A percentile compares a stretch with the other conserved stretches of the same genome.
phyloP scores from a whole-genome alignment of 2,113 vertebrate genomes.

The Pipa parva region DNA sequence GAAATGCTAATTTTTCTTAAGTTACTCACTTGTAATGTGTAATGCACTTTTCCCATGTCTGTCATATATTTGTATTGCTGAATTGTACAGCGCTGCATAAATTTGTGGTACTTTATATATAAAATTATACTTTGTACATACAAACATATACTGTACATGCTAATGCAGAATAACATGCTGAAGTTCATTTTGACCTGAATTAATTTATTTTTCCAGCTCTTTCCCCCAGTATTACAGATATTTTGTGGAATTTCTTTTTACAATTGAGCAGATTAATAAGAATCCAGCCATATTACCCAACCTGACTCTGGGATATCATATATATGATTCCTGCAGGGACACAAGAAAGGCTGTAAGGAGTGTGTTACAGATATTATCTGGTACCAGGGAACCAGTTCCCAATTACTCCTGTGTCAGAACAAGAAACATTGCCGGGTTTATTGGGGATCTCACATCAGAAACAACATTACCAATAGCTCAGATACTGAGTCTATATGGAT shows the following conservation, averaged over 20 bases:
- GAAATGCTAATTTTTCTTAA: no score
- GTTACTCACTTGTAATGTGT: no score
- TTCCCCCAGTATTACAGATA: not conserved
- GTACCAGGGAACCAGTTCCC: not conserved
- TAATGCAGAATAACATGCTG: no score
- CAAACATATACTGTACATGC: no score
- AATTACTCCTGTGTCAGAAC: conserved; percentile 3
- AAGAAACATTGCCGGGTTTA: not conserved
- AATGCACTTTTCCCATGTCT: no score
- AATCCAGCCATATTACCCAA: conserved; percentile 5
- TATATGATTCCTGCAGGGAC: conserved; percentile 1
- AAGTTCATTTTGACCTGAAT: no score
- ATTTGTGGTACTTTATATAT: no score
- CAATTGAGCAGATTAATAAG: not conserved
- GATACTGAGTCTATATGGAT: conserved; percentile 7
- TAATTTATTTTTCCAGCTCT: no score
- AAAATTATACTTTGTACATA: no score
- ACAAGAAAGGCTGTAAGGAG: not conserved
- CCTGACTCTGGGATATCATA: conserved; percentile 5
- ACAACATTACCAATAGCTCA: conserved; percentile 1
- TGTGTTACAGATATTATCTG: conserved; percentile 15
- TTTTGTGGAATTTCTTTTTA: not conserved
- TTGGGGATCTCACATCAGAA: conserved; percentile 11
- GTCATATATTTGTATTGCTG: no score
- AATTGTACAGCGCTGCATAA: no score